Evolutionary conservation across 2,797 vertebrate species (phyloP).

Genomic region (Enteromius paludinosus): DNA sequence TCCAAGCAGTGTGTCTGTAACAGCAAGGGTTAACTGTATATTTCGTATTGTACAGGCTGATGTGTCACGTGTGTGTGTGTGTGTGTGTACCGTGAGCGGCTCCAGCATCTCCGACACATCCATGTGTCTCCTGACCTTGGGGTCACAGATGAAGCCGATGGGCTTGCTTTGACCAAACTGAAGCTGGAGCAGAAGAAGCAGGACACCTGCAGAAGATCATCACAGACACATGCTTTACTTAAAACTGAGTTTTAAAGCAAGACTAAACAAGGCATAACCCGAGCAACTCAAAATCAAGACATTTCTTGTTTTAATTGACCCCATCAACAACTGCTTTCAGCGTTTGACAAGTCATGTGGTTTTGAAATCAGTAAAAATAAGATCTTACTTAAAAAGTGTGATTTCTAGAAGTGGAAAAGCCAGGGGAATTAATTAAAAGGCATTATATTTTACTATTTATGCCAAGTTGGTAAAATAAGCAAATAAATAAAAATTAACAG

Average conservation of each 20-base stretch:
- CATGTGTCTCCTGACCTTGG: slow-evolving; percentile 37
- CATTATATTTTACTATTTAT: background rate
- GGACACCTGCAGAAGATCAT: slow-evolving; percentile 57
- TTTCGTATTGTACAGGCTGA: background rate
- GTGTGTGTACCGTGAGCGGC: slow-evolving; percentile 55
- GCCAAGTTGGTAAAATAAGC: too few species aligned
- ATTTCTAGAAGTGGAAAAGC: background rate
- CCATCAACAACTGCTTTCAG: too few species aligned
- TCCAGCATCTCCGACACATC: slow-evolving; percentile 32
- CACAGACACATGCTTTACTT: slow-evolving; percentile 25
- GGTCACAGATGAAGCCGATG: slow-evolving; percentile 64
- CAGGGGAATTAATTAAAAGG: background rate
- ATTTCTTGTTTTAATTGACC: too few species aligned
- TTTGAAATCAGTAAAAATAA: too few species aligned
- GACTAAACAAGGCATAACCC: background rate
- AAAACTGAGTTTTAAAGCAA: background rate
- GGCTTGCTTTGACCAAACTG: slow-evolving; percentile 55
- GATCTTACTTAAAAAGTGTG: too few species aligned
- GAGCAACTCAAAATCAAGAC: too few species aligned
- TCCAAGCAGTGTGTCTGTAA: slow-evolving; percentile 27
- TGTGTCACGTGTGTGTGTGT: background rate
- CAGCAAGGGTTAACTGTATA: background rate
- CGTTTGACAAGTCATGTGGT: too few species aligned
- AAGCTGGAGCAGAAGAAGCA: slow-evolving; percentile 67
- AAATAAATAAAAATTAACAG: too few species aligned